Conservation (phyloP, 2,113 vertebrate species). For the Strigops habroptila region DNA sequence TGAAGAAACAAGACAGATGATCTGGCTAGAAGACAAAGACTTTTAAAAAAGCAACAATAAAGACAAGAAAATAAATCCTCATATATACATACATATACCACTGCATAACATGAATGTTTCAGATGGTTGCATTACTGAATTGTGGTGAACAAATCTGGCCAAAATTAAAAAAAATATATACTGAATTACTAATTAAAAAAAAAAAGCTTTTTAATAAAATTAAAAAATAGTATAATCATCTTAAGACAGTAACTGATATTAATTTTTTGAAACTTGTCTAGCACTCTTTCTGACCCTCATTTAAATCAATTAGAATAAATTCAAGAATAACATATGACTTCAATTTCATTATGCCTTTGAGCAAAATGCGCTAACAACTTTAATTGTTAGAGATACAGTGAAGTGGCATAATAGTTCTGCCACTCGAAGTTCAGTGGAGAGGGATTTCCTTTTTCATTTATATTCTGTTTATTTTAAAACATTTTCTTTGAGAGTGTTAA, state of each 20-base stretch:
- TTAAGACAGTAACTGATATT: not conserved
- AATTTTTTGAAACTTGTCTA: constrained; percentile 11
- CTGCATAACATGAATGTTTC: constrained; percentile 3
- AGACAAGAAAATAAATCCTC: constrained; percentile 19
- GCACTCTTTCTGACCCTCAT: constrained; percentile 14
- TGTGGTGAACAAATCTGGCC: not conserved
- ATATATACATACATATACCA: not conserved
- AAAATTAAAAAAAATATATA: not conserved
- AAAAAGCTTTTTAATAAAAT: not conserved
- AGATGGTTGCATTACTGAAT: not conserved
- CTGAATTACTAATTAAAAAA: not conserved
- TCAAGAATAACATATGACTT: constrained; percentile 5
- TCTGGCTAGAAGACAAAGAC: constrained; percentile 26
- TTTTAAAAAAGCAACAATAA: constrained; percentile 19
- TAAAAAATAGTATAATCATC: not conserved
- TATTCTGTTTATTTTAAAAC: not conserved
- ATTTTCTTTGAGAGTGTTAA: not conserved
- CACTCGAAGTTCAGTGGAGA: not conserved
- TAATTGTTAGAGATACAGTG: not conserved
- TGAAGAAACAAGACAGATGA: constrained; percentile 29
- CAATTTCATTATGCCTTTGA: constrained; percentile 25
- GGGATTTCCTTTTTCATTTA: not conserved
- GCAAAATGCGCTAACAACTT: constrained; percentile 40
- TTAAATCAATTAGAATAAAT: constrained; percentile 51
- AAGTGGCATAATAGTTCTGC: not conserved